Evolutionary conservation across 1,140 invertebrate genomes (phyloP), one percentile per base, ranked within the genome.

Genomic region (Zaprionus africanus): DNA sequence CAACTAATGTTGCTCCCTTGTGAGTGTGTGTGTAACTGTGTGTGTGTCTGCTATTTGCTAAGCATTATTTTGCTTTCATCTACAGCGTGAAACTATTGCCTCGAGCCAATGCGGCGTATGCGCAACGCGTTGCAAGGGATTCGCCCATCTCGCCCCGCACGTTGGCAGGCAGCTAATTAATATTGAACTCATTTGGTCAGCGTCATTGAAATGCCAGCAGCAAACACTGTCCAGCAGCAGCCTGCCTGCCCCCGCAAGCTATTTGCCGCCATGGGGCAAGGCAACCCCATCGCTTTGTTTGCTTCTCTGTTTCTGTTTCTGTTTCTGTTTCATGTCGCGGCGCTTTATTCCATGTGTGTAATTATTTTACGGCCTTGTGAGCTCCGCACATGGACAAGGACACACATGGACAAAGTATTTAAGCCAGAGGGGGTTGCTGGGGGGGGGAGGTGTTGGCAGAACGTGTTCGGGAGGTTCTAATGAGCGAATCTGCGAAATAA

Each of bases 341-440:
- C 83, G 80, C 77, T 87, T 82, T 75, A 87, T 87, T 80, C 69
- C 71, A 87, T 83, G 82, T 87, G 66, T 88, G 80, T 87, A 87
- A 87, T 87, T 87, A 87, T 87, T 83, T 87, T 72, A 82, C 60
- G 72, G 84, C 41, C 73, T 46, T 77, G 67, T 69, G 36, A 64
- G 24, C 34, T 43, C 31, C 41, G 49, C 49, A 60, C 56, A 74
- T 63, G 69, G 36, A 63, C 82, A 64, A 59, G 59, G 64, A 60
- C 79, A 63, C 49, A 51, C 49, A 51, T 36, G 41, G n/a, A 2
- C 70, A 63, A 67, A 77, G 63, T 77, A 74, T 73, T 77, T 77
- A 74, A 77, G 75, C 75, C 63, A 17, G n/a, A n/a, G n/a, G n/a
- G n/a, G n/a, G 53, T 72, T 65, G 46, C 43, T n/a, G n/a, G n/a